Base-by-base conservation (phyloP, 1,140 invertebrate species). In the Cyclargus thomasi region DNA sequence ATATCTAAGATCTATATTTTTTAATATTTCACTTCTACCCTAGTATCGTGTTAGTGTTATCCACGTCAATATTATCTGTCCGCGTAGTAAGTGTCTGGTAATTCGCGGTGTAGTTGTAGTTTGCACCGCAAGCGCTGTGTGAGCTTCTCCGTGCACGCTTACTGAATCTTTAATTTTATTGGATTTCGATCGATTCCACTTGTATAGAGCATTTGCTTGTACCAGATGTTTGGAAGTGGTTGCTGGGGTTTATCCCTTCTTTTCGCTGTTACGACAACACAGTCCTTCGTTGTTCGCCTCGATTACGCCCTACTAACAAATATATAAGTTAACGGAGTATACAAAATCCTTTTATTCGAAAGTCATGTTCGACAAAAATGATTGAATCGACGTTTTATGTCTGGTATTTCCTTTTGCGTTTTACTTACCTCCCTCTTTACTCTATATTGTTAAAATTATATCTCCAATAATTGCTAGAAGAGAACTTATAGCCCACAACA, bases 81-180 rank as follows among this genome's bases (percentile, higher is more conserved):
- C 55, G 21, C 18, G 6, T 55, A 8, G n/a, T n/a, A 18, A 59
- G 55, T 59, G 20, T 17, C 18, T 62, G 18, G 17, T 63, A 67
- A 70, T 70, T 66, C 73, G 69, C 65, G 62, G n/a, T 20, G 57
- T 53, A 70, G 68, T n/a, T 11, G 18, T 64, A 7, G 64, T 76
- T 79, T 75, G 47, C 11, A 62, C 68, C 71, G 8, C 36, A 70
- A 66, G 70, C 66, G 71, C 39, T 73, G 68, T 63, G 35, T 69
- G 70, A 75, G 75, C 77, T 77, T 75, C 71, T 69, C 77, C 68
- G 66, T 69, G 74, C 74, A 84, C 82, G 81, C 77, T 77, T 74
- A 70, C 75, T 84, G 83, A 83, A 86, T 86, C 74, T 86, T 83
- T 86, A 86, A 86, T 86, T 82, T 83, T 82, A 84, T 83, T 80